Base-by-base conservation (phyloP, 2,888 invertebrate genomes). In the Drosophila kanekoi region DNA sequence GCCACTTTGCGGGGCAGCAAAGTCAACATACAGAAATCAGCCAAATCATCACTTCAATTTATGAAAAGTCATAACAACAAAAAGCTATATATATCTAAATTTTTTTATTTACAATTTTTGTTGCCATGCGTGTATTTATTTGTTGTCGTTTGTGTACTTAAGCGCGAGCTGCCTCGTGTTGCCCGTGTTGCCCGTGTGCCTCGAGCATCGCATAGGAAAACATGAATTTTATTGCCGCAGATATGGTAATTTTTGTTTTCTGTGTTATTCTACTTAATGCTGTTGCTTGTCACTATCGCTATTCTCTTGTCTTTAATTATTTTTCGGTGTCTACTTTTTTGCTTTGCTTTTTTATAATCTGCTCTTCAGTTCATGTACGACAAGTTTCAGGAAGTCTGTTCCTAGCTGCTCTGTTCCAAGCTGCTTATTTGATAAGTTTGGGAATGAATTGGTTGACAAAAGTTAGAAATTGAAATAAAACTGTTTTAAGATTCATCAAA, bases 31-130 rank as follows among this genome's bases (percentile, higher is more conserved):
- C 52, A 53, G 63, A 83, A 85, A 86, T 81, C 74, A 80, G 86
- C 84, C 76, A 80, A 86, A 85, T 84, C 84, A 84, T 84, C 84
- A 87, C 84, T 89, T 84, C 84, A 89, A 84, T 74, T 77, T 84
- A 79, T 88, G 76, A 86, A 84, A 88, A 86, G 84, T 83, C 89
- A 88, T 78, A 77, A 75, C 74, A 66, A 49, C 41, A 75, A 71
- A 56, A 37, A 38, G 38, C n/a, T 11, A 23, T 16, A 16, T 13
- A 14, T 73, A 38, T 53, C 9, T 28, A n/a, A 6, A n/a, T n/a
- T n/a, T n/a, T n/a, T 14, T 65, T 79, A 72, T 66, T 68, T 82
- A 67, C 76, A 67, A 54, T 77, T 69, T 41, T 45, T 64, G 71
- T 71, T 75, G 56, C 54, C 48, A 60, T 54, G 70, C 52, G 47